phyloP scores from a whole-genome alignment of 2,113 vertebrate species.

The Pao palembangensis region DNA sequence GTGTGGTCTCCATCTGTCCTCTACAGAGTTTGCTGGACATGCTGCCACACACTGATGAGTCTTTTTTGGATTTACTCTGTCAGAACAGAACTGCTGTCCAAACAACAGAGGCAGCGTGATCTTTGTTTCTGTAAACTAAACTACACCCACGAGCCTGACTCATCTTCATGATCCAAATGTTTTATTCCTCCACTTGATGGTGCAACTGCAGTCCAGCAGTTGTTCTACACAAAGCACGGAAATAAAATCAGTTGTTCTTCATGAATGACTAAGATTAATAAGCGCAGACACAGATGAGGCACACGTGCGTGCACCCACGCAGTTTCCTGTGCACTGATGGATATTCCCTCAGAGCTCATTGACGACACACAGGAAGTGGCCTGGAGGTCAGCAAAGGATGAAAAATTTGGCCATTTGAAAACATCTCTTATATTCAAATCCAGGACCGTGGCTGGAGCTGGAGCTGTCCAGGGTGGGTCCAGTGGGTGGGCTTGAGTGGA shows the following conservation, averaged over 20 bases:
- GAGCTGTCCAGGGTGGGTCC: not conserved
- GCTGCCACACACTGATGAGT: not conserved
- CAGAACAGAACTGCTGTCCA: too few relatives aligned
- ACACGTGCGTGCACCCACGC: slow-evolving; percentile 26
- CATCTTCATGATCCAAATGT: too few relatives aligned
- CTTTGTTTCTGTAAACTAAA: too few relatives aligned
- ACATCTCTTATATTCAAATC: too few relatives aligned
- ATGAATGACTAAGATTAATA: not conserved
- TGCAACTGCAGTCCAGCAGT: not conserved
- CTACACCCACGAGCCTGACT: too few relatives aligned
- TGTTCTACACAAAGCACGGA: not conserved
- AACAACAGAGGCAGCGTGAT: too few relatives aligned
- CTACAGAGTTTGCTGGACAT: not conserved
- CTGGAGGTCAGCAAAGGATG: slow-evolving; percentile 37
- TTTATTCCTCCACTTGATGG: not conserved
- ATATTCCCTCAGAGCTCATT: slow-evolving; percentile 64
- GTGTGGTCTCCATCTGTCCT: not conserved
- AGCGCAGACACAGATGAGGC: slow-evolving; percentile 15
- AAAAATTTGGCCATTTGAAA: too few relatives aligned
- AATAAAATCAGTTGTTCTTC: not conserved
- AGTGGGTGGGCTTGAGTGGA: slow-evolving; percentile 15
- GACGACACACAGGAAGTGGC: slow-evolving; percentile 71
- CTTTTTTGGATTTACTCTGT: too few relatives aligned
- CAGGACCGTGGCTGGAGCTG: too few relatives aligned
- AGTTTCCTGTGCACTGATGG: slow-evolving; percentile 63